These are phyloP conservation scores for Spisula subtruncata DNA, from an alignment of 2,888 invertebrate genomes.

Conservation along the genomic window DNA sequence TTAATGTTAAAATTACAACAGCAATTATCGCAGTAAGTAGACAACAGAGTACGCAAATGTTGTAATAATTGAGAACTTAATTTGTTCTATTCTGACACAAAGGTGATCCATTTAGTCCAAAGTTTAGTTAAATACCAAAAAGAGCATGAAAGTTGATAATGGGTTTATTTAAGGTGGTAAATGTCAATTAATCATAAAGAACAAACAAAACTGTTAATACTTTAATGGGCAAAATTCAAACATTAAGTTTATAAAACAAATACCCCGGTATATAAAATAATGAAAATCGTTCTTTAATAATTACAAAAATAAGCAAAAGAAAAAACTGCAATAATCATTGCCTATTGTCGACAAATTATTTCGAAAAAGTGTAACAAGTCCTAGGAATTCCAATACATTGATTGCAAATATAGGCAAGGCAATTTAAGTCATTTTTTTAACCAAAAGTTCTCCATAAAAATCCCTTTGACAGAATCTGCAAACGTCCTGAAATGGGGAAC, in stretches of 20 bases:
- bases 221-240: background rate
- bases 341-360: background rate
- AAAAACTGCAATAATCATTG: background rate
- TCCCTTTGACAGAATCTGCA: too few species aligned
- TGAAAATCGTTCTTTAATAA: background rate
- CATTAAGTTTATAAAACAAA: background rate
- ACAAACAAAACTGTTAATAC: background rate
- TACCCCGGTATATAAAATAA: constrained; percentile 14
- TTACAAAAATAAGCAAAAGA: background rate
- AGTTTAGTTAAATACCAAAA: background rate
- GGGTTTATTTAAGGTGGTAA: background rate
- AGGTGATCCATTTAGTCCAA: background rate
- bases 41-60: background rate
- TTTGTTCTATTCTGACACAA: background rate
- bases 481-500: too few species aligned
- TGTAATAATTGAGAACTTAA: background rate
- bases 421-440: too few species aligned
- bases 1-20: too few species aligned
- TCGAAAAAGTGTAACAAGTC: background rate
- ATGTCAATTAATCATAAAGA: background rate
- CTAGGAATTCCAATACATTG: background rate
- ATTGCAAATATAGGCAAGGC: background rate
- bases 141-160: background rate
- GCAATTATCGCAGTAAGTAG: background rate
- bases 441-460: too few species aligned